phyloP scores from a whole-genome alignment of 2,888 invertebrate species.

The Rhamnusium bicolor region DNA sequence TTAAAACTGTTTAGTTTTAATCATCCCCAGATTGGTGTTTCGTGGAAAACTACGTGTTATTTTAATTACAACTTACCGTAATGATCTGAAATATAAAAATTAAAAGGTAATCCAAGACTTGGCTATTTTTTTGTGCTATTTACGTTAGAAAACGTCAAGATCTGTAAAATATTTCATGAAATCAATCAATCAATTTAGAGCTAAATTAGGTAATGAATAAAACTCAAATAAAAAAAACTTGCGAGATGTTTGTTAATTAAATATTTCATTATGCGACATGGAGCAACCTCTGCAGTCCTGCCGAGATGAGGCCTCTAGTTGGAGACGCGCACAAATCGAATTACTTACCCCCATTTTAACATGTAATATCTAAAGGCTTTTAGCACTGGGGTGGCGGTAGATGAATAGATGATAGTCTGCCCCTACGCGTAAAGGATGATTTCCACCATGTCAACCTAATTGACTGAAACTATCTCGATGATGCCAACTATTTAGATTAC shows the following conservation, averaged over 20 bases:
- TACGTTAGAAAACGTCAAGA: neutral
- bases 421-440: conserved; percentile 56
- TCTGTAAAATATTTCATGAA: neutral
- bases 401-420: conserved; percentile 58
- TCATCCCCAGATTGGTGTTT: no score
- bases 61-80: no score
- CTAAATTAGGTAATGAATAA: neutral
- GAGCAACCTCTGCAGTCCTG: conserved; percentile 53
- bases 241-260: conserved; percentile 61
- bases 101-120: no score
- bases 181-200: no score
- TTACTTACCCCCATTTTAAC: conserved; percentile 72
- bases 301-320: conserved; percentile 39
- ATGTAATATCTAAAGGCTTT: conserved; percentile 72
- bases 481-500: conserved; percentile 63
- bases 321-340: conserved; percentile 68
- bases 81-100: no score
- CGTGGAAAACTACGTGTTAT: no score
- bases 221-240: neutral
- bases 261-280: conserved; percentile 66
- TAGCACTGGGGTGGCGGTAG: conserved; percentile 69
- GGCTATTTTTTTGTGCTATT: no score
- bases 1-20: no score
- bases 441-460: conserved; percentile 63
- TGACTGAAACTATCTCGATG: conserved; percentile 62